Evolutionary conservation across 2,113 vertebrate genomes (phyloP), one percentile per base, ranked within the genome.

Genomic region (Cinclus mexicanus): DNA sequence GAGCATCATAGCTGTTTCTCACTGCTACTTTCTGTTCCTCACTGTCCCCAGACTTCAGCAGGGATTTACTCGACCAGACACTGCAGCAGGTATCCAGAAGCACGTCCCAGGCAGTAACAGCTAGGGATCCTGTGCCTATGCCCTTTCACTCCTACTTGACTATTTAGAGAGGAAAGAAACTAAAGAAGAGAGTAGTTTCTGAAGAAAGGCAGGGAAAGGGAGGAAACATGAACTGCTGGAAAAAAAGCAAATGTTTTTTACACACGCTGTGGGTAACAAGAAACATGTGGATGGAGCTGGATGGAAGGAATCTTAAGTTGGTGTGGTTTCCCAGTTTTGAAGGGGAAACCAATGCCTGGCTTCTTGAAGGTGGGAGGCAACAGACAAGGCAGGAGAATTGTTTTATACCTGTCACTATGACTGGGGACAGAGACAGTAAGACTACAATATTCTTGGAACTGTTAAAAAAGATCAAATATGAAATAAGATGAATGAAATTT

Each of bases 221-320:
- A 83, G 67, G 88, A 97, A 97, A 94, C 75, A 76, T 41, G 68
- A 96, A 96, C 71, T 3, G 5, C 88, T 75, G 17, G 78, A 77
- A 67, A 82, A 61, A 57, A 14, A 69, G 52, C 5, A 22, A 70
- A 84, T 55, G 8, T 6, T 52, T 41, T 87, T 69, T 50, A 59
- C 0, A 3, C 14, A 14, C 68, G 33, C 79, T 80, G 59, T 93
- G 82, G 74, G 88, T 94, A 96, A 93, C 94, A 90, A 87, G 81
- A 95, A 95, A 96, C 90, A 95, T 97, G 90, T 93, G 95, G 63
- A 72, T 69, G 46, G 71, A 83, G 61, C 49, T 50, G 67, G 53
- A 41, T 84, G 72, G 89, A 89, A 92, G 47, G 85, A 93, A 86
- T 95, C 35, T 86, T 86, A 31, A 63, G 59, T 78, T 55, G 47